Evolutionary conservation across 2,888 invertebrate species (phyloP), one percentile per base, ranked within the genome.

Genomic region (Meghimatium bilineatum): DNA sequence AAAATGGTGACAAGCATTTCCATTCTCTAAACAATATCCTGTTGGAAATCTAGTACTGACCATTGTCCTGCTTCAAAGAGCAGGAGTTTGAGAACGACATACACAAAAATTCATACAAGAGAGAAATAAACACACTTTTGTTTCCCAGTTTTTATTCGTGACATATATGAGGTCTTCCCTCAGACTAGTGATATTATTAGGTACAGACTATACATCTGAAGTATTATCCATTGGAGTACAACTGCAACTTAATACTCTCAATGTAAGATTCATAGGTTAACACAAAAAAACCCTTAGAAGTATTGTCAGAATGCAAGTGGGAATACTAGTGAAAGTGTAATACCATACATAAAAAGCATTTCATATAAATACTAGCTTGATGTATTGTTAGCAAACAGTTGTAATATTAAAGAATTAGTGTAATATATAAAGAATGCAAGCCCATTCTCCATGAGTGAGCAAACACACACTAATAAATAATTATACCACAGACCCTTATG

Each of bases 121-220:
- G 60, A n/a, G 60, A 63, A 63, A 63, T 63, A 63, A 63, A 23
- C 60, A 63, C 26, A 63, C 23, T n/a, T 63, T 63, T 63, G n/a
- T 63, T 63, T 63, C 60, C 60, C 60, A 63, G n/a, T 63, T 63
- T n/a, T 26, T n/a, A 63, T 63, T n/a, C n/a, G 60, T 63, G 23
- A n/a, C 60, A 63, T 63, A 63, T n/a, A 63, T n/a, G n/a, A 63
- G n/a, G n/a, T 63, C 60, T 63, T 5, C 60, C 60, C n/a, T n/a
- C 5, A 23, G n/a, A n/a, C 23, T 26, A 5, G 26, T 63, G 60
- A n/a, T 63, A 63, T 23, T 63, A n/a, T 63, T 63, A n/a, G 60
- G n/a, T 63, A 63, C n/a, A 63, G 60, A 63, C 60, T 63, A n/a
- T 63, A n/a, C 60, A 63, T 63, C n/a, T n/a, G n/a, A 23, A 63